phyloP scores from a whole-genome alignment of 53 echinoderm and acorn worm genomes.

The Patiria pectinifera region DNA sequence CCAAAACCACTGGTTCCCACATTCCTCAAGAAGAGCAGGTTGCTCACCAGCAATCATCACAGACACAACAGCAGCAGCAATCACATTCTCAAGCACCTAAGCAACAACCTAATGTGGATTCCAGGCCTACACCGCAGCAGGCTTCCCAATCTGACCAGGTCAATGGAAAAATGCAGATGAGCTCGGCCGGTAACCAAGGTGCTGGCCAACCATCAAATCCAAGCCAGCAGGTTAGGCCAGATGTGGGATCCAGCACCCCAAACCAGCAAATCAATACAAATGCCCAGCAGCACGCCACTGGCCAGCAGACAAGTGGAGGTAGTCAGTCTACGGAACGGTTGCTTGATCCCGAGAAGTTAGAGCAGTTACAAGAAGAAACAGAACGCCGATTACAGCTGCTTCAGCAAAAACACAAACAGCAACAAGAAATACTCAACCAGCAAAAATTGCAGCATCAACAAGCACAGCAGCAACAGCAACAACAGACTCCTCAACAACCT shows the following conservation, averaged over 20 bases:
- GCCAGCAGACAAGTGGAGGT: not conserved
- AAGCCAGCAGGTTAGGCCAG: constrained; percentile 1
- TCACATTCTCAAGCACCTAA: not conserved
- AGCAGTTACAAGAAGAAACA: constrained; percentile 33
- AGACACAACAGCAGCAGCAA: not conserved
- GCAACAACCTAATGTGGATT: not conserved
- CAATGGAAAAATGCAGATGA: not conserved
- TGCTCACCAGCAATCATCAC: not conserved
- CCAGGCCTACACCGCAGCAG: constrained; percentile 18
- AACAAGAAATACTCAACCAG: constrained; percentile 29
- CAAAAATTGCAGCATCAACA: constrained; percentile 31
- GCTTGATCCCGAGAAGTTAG: constrained; percentile 10
- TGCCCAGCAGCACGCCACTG: not conserved
- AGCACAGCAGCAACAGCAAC: not conserved
- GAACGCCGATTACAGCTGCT: constrained; percentile 22
- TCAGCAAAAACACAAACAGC: constrained; percentile 37
- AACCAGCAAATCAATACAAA: constrained; percentile 3
- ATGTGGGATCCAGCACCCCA: not conserved
- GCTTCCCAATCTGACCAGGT: not conserved
- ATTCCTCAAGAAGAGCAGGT: not conserved
- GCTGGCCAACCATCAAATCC: not conserved
- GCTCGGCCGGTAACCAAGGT: not conserved
- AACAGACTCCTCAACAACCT: constrained; percentile 7
- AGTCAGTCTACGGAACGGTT: not conserved
- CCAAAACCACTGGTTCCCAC: constrained; percentile 6